These are phyloP conservation scores for Anguilla megastoma DNA, from an alignment of 2,797 vertebrate genomes.

Conservation along the genomic window DNA sequence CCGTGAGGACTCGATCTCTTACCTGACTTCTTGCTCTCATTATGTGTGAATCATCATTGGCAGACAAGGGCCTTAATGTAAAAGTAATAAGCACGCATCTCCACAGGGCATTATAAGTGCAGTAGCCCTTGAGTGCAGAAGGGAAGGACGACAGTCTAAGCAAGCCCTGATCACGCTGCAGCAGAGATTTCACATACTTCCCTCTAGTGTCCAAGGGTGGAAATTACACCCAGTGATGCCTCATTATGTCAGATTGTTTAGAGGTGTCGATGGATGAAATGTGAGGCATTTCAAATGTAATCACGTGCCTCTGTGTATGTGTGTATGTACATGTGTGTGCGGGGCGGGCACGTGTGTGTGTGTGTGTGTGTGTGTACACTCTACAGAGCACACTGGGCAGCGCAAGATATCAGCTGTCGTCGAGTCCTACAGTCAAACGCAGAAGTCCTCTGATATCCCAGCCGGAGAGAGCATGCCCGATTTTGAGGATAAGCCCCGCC, in stretches of 20 bases:
- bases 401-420: constrained; percentile 55
- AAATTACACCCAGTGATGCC: background rate
- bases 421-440: constrained; percentile 65
- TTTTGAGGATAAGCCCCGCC: constrained; percentile 67
- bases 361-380: constrained; percentile 14
- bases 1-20: background rate
- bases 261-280: background rate
- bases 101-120: background rate
- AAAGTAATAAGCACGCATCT: constrained; percentile 1
- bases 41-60: background rate
- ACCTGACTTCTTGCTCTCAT: background rate
- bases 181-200: constrained; percentile 11
- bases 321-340: constrained; percentile 10
- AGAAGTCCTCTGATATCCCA: constrained; percentile 60
- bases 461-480: constrained; percentile 65
- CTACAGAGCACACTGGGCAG: constrained; percentile 48
- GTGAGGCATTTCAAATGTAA: background rate
- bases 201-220: background rate
- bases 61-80: background rate
- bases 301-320: background rate
- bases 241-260: background rate
- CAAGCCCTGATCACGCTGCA: background rate
- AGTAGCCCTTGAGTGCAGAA: background rate
- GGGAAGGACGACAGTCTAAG: background rate
- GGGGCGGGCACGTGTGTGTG: constrained; percentile 26